phyloP scores from a whole-genome alignment of 1,140 invertebrate genomes.

The Bombus superbus region DNA sequence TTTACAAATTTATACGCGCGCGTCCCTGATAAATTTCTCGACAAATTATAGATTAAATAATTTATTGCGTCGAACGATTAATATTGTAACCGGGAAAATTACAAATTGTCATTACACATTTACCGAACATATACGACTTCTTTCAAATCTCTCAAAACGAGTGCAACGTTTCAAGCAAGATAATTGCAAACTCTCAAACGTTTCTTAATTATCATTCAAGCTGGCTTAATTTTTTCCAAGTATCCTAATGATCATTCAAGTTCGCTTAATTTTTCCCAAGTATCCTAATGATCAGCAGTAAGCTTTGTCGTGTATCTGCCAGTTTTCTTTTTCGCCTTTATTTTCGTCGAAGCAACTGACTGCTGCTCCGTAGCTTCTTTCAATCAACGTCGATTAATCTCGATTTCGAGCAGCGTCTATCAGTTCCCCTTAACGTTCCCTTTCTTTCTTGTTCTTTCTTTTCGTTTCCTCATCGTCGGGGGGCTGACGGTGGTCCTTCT shows the following conservation, averaged over 20 bases:
- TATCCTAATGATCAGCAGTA: slow-evolving; percentile 4
- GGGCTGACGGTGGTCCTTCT: slow-evolving; percentile 24
- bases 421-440: slow-evolving; percentile 17
- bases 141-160: too few relatives aligned
- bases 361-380: slow-evolving; percentile 57
- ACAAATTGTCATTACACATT: not conserved
- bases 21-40: too few relatives aligned
- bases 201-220: not conserved
- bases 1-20: too few relatives aligned
- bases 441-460: not conserved
- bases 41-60: not conserved
- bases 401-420: slow-evolving; percentile 63
- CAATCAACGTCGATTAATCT: slow-evolving; percentile 74
- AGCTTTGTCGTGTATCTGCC: slow-evolving; percentile 14
- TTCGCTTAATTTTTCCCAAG: slow-evolving; percentile 5
- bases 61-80: not conserved
- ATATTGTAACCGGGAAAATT: not conserved
- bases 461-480: not conserved
- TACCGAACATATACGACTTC: not conserved
- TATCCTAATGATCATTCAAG: slow-evolving; percentile 7
- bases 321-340: slow-evolving; percentile 8
- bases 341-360: slow-evolving; percentile 22
- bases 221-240: slow-evolving; percentile 1
- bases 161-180: not conserved
- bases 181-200: too few relatives aligned